Base-by-base conservation (phyloP, 2,888 invertebrate genomes). In the Clitarchus hookeri region DNA sequence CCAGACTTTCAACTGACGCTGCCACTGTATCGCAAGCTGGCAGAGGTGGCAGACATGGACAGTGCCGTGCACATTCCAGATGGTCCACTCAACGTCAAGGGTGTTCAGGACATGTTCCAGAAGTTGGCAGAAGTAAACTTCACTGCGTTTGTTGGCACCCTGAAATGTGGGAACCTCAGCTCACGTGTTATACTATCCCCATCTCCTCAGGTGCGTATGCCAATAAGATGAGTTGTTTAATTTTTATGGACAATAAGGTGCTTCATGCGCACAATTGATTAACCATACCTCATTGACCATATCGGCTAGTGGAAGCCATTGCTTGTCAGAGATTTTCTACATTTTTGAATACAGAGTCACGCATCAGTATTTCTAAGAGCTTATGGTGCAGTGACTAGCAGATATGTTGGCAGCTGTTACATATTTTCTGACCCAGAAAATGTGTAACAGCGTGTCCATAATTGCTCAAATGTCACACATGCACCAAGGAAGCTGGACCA, bases 21-120 rank as follows among this genome's bases (percentile, higher is more conserved):
- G 91, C 95, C 96, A 12, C 91, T 96, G 12, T 97, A 97, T 91
- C 96, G 97, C 90, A 94, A 96, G 90, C 92, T 98, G 78, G 94
- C 97, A 80, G 97, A 98, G 89, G 91, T 96, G 27, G 96, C 95
- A 82, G 95, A 95, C 27, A 93, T 94, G 44, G 94, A 95, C 88
- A 95, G 96, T 86, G 91, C 92, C 78, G 92, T 95, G 83, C 91
- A 93, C 87, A 90, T 93, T 23, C 94, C 95, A 1, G 95, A 95
- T 87, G 92, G 92, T 86, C 91, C 92, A 48, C 89, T 94, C 0
- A 91, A 91, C 1, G 91, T 92, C 88, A 86, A 91, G 79, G 91
- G 90, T 88, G 91, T 94, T 25, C 91, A 92, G 36, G 91, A 92
- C 87, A 91, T 94, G 89, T 95, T 96, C 88, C 94, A 94, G 88